These are phyloP conservation scores for Mirounga angustirostris DNA, from an alignment of 2,113 vertebrate species.

Conservation along the genomic window DNA sequence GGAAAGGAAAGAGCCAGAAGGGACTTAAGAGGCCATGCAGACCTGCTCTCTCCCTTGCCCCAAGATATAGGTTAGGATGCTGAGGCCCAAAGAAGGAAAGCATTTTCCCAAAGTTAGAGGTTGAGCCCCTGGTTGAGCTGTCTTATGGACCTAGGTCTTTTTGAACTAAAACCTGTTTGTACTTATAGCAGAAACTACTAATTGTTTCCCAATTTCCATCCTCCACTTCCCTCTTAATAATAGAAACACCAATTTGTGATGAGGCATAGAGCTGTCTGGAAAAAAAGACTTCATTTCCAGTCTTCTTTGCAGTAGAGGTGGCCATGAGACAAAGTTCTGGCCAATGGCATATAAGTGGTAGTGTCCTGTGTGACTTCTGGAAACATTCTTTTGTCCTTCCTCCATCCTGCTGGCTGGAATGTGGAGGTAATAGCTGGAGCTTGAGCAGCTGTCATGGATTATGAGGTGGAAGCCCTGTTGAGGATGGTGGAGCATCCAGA, in stretches of 20 bases:
- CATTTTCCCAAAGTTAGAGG: neutral
- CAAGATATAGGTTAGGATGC: neutral
- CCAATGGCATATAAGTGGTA: neutral
- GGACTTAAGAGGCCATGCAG: neutral
- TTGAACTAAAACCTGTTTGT: neutral
- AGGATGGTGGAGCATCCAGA: neutral
- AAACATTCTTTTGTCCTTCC: neutral
- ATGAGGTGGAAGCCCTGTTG: neutral
- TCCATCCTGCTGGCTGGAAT: slow-evolving; percentile 3
- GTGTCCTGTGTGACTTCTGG: neutral
- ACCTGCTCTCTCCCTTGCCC: neutral
- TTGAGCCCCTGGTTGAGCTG: neutral
- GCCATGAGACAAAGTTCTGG: neutral
- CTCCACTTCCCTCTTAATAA: neutral
- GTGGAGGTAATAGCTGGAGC: slow-evolving; percentile 7
- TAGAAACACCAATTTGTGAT: neutral
- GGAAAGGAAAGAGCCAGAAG: slow-evolving; percentile 2
- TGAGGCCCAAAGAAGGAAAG: neutral
- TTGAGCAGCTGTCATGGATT: neutral
- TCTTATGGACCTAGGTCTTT: neutral
- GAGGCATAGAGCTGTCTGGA: neutral
- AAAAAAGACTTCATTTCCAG: neutral
- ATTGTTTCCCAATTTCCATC: neutral
- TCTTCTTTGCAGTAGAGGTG: neutral
- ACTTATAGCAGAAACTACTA: neutral